Percentiles rank a stretch among this genome's conserved stretches.
Conservation (phyloP, 1,140 invertebrate species). For the Ooceraea biroi region DNA sequence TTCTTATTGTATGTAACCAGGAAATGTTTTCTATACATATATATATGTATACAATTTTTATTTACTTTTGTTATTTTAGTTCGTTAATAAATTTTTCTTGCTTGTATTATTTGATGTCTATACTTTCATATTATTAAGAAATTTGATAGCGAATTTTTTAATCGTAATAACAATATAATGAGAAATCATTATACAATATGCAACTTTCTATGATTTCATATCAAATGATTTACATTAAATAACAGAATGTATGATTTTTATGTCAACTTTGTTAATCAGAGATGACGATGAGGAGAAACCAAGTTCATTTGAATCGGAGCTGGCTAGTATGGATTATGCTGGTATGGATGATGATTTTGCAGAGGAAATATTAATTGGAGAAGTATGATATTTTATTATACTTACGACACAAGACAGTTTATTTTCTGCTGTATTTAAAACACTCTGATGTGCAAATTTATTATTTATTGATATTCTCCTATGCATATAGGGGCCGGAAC, state of each 20-base stretch:
- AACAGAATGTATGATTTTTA: not conserved
- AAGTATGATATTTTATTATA: slow-evolving; percentile 71
- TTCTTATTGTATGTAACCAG: not conserved
- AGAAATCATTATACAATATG: not conserved
- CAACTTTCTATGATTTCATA: not conserved
- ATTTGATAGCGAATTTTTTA: not conserved
- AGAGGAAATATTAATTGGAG: slow-evolving; percentile 79
- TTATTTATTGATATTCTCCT: slow-evolving; percentile 3
- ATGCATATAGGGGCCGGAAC: slow-evolving; percentile 88
- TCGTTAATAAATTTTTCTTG: not conserved
- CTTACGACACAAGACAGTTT: not conserved
- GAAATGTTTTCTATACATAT: not conserved
- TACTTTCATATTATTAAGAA: not conserved
- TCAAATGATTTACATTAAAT: not conserved
- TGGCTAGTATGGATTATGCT: slow-evolving; percentile 88
- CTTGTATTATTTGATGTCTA: not conserved
- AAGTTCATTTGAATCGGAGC: slow-evolving; percentile 88
- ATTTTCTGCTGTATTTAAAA: slow-evolving; percentile 4
- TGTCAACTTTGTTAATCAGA: slow-evolving; percentile 23
- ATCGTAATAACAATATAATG: slow-evolving; percentile 1
- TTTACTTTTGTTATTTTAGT: not conserved
- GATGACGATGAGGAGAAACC: slow-evolving; percentile 85
- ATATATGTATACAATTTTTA: not conserved
- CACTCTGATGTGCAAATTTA: not conserved
- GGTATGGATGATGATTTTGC: slow-evolving; percentile 86